Conservation (phyloP, 1,140 invertebrate species). For the Uloborus diversus region DNA sequence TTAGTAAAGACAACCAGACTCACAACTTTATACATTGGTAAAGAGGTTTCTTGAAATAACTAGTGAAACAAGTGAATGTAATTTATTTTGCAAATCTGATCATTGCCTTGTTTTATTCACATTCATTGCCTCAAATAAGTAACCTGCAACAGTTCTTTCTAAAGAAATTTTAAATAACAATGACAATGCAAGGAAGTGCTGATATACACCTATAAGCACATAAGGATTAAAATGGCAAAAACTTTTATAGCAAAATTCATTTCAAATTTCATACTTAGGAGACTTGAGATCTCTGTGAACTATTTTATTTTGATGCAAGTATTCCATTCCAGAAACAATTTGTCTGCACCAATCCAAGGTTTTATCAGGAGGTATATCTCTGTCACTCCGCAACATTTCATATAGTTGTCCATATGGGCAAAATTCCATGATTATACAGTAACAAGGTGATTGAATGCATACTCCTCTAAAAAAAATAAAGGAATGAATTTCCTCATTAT, state of each 20-base stretch:
- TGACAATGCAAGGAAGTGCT: not conserved
- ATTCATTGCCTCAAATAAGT: too few species aligned
- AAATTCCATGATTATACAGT: constrained; percentile 98
- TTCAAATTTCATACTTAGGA: constrained; percentile 82
- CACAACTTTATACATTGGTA: too few species aligned
- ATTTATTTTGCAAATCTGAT: too few species aligned
- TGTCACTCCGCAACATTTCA: constrained; percentile 83
- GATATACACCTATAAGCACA: not conserved
- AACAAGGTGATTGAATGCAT: constrained; percentile 90
- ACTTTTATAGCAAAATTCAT: not conserved
- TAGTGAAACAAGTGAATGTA: too few species aligned
- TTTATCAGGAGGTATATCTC: constrained; percentile 81
- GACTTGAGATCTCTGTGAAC: constrained; percentile 97
- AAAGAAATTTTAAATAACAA: not conserved
- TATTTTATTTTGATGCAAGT: constrained; percentile 95
- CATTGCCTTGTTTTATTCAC: too few species aligned
- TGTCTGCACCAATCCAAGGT: constrained; percentile 93
- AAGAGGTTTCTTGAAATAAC: too few species aligned
- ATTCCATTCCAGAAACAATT: constrained; percentile 95
- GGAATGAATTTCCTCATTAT: too few species aligned
- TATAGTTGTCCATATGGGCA: constrained; percentile 97
- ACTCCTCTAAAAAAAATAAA: constrained; percentile 72
- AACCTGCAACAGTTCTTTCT: too few species aligned
- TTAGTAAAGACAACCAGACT: too few species aligned
- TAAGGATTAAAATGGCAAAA: not conserved